Evolutionary conservation across 2,113 vertebrate genomes (phyloP), one percentile per base, ranked within the genome.

Genomic region (Cyphomyrus discorhynchus): DNA sequence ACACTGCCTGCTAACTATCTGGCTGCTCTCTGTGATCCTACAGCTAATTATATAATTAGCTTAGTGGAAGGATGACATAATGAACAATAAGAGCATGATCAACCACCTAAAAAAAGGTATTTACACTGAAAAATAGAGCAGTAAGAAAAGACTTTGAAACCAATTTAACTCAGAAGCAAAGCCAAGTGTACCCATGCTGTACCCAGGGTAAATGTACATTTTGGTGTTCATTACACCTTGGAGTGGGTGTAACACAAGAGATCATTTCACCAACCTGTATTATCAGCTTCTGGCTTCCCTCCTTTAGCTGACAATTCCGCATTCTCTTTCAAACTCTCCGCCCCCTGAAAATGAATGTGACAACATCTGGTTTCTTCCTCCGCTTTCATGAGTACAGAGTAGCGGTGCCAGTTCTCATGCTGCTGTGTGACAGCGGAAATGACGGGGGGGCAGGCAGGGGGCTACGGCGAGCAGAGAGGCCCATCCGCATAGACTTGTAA

Each of bases 291-390:
- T 0, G n/a, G 50, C 15, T 88, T 90, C 66, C 11, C 39, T 80
- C 87, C 92, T 84, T 35, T 89, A 82, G 84, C 45, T 56, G 83
- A 27, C 80, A 88, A n/a, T 27, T 50, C 84, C 19, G 19, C 35
- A 5, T 87, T 88, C 47, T 89, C 91, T 90, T 91, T 90, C 42
- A 31, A 31, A 27, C n/a, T 3, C 11, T 52, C 58, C 0, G 84
- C 50, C 87, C 77, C 88, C 92, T 93, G 87, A 9, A 27, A 82
- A 35, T 19, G 74, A 80, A 80, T 19, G 21, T 8, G 46, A 88
- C 0, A 58, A 35, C 56, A 5, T 11, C 56, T 70, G 42, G 21
- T 58, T 47, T 45, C 66, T 10, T 7, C 27, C 3, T 88, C 17
- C 6, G 3, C 42, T 85, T 11, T n/a, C 15, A 15, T 3, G 10